These are phyloP conservation scores for Hesperophylax magnus DNA, from an alignment of 1,140 invertebrate species.

Conservation along the genomic window DNA sequence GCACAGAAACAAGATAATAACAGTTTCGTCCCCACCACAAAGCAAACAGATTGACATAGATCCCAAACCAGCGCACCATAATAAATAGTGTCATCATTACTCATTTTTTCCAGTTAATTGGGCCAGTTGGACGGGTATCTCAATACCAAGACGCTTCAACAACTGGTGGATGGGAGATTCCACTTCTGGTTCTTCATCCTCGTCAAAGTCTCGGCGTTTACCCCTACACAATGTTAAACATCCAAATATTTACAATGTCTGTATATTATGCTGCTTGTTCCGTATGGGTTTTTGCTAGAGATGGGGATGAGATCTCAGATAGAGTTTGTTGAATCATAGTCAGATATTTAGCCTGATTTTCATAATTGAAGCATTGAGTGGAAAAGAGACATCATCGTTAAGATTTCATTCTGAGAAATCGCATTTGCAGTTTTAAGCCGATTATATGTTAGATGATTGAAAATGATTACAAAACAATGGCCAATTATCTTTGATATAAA, in stretches of 20 bases:
- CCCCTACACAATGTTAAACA: constrained; percentile 55
- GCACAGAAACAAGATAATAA: neutral
- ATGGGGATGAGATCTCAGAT: too few relatives aligned
- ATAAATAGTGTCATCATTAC: constrained; percentile 48
- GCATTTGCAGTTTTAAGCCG: too few relatives aligned
- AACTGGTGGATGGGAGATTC: constrained; percentile 38
- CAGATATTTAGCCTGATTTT: too few relatives aligned
- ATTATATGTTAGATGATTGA: too few relatives aligned
- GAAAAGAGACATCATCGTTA: too few relatives aligned
- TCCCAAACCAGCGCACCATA: constrained; percentile 46
- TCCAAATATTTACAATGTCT: constrained; percentile 9
- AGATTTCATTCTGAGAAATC: too few relatives aligned
- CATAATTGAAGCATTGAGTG: too few relatives aligned
- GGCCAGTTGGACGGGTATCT: constrained; percentile 23
- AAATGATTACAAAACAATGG: too few relatives aligned
- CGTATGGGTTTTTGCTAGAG: too few relatives aligned
- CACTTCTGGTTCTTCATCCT: constrained; percentile 23
- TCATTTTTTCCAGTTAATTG: constrained; percentile 15
- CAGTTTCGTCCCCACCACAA: constrained; percentile 36
- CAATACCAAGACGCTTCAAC: constrained; percentile 40
- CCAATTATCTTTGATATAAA: too few relatives aligned
- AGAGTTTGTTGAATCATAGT: too few relatives aligned
- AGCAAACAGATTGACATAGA: constrained; percentile 51
- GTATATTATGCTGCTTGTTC: neutral
- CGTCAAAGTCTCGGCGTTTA: constrained; percentile 33